Conservation (phyloP, 2,113 vertebrate species). For the Egretta garzetta region DNA sequence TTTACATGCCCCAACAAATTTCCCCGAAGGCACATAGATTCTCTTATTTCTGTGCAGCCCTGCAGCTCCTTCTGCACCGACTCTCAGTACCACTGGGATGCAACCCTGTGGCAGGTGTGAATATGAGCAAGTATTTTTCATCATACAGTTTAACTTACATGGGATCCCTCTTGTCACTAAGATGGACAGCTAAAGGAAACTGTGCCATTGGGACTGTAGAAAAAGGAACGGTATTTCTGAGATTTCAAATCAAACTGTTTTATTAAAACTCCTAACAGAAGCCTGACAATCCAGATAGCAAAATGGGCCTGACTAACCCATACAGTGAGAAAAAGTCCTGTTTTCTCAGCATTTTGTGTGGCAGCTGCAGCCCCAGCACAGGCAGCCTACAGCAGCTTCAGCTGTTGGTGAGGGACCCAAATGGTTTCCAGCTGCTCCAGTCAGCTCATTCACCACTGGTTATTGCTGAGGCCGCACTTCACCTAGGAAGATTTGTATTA, state of each 20-base stretch:
- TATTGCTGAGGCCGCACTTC: background rate
- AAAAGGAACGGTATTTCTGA: background rate
- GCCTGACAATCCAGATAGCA: background rate
- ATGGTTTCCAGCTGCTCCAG: background rate
- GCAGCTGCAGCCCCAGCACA: background rate
- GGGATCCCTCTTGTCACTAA: background rate
- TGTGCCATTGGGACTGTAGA: background rate
- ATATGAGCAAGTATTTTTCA: background rate
- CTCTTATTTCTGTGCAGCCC: background rate
- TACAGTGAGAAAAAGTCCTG: background rate
- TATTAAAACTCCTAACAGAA: background rate
- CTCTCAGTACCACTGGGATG: background rate
- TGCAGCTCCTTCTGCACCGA: background rate
- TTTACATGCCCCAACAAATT: background rate
- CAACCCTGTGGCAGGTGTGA: background rate
- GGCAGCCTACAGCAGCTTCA: background rate
- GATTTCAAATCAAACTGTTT: background rate
- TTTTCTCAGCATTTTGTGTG: background rate
- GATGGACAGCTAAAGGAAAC: background rate
- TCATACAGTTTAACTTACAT: rapidly evolving
- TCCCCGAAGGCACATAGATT: background rate
- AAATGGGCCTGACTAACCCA: background rate
- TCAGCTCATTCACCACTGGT: background rate
- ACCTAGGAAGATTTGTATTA: background rate
- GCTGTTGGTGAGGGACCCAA: background rate